Evolutionary conservation across 2,888 invertebrate species (phyloP), one percentile per base, ranked within the genome.

Genomic region (Eupithecia exiguata): DNA sequence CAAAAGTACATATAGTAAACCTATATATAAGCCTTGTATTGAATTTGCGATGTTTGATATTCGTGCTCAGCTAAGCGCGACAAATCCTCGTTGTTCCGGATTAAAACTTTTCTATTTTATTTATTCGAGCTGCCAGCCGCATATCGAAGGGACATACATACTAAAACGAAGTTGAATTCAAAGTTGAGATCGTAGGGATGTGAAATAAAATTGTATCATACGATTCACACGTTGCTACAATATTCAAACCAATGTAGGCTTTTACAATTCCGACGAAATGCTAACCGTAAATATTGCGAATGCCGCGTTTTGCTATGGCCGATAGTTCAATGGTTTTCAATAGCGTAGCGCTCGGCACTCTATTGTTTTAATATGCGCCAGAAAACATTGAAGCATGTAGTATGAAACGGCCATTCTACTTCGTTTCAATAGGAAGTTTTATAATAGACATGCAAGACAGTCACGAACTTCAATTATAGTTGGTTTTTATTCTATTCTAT

Each of bases 101-200:
- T 84, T 81, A 79, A 83, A 86, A 77, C 81, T 85, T 82, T 77
- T 79, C 79, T 80, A 77, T 80, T 84, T 81, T 73, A 46, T 73
- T 68, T 77, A 78, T 80, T 79, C 73, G 40, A 63, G n/a, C 58
- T 69, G 21, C 61, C 36, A 43, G 46, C 69, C 67, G 62, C 69
- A 67, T 70, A 68, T 65, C 14, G 58, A 25, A 71, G 43, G 63
- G n/a, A n/a, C 67, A n/a, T 70, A 12, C 40, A 7, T 62, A 61
- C 68, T 61, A 18, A 18, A 69, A 72, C 68, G 53, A 63, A 9
- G 35, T 21, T 46, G 63, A 38, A 71, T 65, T 49, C 36, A 46
- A 68, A 71, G 36, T 69, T 71, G 43, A 18, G 62, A 9, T 68
- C 66, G 16, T 40, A 36, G 62, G 63, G 35, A 40, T 25, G 38